Evolutionary conservation across 2,113 vertebrate genomes (phyloP).

Genomic region (Procavia capensis): DNA sequence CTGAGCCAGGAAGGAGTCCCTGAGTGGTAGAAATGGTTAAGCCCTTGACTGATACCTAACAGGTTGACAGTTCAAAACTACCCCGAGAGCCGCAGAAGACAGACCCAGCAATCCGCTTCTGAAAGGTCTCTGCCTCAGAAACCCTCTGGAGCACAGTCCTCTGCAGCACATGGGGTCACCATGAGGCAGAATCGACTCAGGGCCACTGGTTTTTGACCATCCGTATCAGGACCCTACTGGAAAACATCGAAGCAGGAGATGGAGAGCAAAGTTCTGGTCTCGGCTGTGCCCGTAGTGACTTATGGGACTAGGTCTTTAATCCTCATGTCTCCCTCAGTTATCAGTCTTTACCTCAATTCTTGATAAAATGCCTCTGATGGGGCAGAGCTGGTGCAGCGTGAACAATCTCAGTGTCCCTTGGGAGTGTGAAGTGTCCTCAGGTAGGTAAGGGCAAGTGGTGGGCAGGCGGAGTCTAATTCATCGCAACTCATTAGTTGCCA

Average conservation of each 20-base stretch:
- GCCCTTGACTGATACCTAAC: not conserved
- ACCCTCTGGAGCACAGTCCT: not conserved
- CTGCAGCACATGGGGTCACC: not conserved
- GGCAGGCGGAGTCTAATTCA: not conserved
- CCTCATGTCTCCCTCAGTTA: accelerated
- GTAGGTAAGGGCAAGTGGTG: not conserved
- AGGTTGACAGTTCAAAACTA: not conserved
- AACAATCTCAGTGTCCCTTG: not conserved
- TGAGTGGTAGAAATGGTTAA: not conserved
- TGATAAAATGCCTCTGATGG: not conserved
- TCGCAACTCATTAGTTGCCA: not conserved
- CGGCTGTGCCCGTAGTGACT: not conserved
- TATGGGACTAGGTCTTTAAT: not conserved
- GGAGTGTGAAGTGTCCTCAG: not conserved
- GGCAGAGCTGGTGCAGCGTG: not conserved
- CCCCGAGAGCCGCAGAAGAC: not conserved
- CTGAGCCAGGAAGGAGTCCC: not conserved
- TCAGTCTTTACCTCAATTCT: not conserved
- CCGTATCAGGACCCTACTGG: not conserved
- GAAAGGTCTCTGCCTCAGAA: not conserved
- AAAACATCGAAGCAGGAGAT: not conserved
- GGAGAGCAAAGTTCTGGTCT: not conserved
- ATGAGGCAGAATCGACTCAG: not conserved
- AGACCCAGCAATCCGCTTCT: not conserved
- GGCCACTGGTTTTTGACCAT: not conserved